A percentile compares a stretch with the other conserved stretches of the same genome.
Conservation (phyloP, 2,113 vertebrate species). For the Mus pahari region DNA sequence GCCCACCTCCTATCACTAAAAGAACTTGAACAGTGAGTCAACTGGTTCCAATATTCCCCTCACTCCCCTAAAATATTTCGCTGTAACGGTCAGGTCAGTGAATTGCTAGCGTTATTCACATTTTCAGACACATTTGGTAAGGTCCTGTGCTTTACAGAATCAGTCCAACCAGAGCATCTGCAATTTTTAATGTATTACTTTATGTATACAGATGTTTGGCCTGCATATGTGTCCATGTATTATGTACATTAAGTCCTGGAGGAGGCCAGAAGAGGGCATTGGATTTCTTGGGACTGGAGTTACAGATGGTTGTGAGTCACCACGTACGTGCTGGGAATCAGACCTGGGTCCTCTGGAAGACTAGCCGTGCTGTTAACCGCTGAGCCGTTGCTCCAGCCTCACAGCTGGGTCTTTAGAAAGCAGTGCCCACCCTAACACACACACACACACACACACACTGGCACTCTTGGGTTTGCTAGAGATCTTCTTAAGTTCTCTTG, state of each 20-base stretch:
- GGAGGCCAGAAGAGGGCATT: not conserved
- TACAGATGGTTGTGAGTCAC: not conserved
- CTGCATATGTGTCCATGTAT: not conserved
- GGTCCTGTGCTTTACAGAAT: not conserved
- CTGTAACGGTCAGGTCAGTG: not conserved
- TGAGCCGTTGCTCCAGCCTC: not conserved
- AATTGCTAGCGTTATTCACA: not conserved
- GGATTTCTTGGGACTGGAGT: not conserved
- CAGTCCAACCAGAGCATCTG: not conserved
- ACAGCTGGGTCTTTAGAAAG: not conserved
- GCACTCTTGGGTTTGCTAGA: not conserved
- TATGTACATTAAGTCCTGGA: not conserved
- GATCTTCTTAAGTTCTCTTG: not conserved
- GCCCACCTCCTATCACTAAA: not conserved
- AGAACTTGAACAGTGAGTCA: not conserved
- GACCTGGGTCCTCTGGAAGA: not conserved
- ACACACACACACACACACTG: not conserved
- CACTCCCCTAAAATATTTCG: not conserved
- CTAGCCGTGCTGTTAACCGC: not conserved
- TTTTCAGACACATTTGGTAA: not conserved
- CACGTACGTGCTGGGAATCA: not conserved
- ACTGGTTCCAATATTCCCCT: not conserved
- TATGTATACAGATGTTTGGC: not conserved
- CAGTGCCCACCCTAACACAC: not conserved
- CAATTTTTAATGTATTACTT: not conserved